A percentile compares a stretch with the other conserved stretches of the same genome.
phyloP scores from a whole-genome alignment of 2,113 vertebrate genomes.

The Anoura caudifer region DNA sequence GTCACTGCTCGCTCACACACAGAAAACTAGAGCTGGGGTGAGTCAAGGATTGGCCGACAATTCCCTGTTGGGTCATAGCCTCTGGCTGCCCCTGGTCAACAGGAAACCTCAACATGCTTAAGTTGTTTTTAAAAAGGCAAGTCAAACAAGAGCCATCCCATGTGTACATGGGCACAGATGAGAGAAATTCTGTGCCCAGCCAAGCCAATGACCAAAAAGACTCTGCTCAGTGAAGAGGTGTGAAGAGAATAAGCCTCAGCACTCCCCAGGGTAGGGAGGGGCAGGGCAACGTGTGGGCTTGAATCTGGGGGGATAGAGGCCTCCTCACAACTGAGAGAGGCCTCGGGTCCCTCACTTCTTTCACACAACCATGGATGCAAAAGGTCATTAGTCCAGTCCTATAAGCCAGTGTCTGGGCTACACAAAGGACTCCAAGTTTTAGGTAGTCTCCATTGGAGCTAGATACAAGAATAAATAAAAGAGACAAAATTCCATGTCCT shows the following conservation, averaged over 20 bases:
- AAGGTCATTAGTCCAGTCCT: neutral
- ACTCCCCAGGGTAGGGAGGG: neutral
- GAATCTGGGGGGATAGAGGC: neutral
- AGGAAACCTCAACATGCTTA: constrained; percentile 70
- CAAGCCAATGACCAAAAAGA: constrained; percentile 41
- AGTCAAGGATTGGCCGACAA: constrained; percentile 65
- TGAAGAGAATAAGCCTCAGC: neutral
- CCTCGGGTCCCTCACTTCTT: neutral
- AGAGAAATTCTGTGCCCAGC: constrained; percentile 28
- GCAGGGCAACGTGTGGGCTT: neutral
- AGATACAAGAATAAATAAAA: neutral
- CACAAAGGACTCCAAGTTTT: neutral
- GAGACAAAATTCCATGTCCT: neutral
- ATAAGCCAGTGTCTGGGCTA: neutral
- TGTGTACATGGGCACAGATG: constrained; percentile 29
- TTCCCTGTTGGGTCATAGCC: constrained; percentile 65
- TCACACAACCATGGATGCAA: neutral
- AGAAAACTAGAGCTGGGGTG: constrained; percentile 53
- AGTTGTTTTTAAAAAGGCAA: constrained; percentile 71
- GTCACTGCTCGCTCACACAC: constrained; percentile 52
- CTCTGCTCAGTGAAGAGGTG: neutral
- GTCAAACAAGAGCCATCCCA: constrained; percentile 49
- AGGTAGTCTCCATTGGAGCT: neutral
- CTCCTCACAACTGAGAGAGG: neutral
- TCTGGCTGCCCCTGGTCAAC: constrained; percentile 71